phyloP scores from a whole-genome alignment of 2,113 vertebrate genomes.

The Caranx melampygus region DNA sequence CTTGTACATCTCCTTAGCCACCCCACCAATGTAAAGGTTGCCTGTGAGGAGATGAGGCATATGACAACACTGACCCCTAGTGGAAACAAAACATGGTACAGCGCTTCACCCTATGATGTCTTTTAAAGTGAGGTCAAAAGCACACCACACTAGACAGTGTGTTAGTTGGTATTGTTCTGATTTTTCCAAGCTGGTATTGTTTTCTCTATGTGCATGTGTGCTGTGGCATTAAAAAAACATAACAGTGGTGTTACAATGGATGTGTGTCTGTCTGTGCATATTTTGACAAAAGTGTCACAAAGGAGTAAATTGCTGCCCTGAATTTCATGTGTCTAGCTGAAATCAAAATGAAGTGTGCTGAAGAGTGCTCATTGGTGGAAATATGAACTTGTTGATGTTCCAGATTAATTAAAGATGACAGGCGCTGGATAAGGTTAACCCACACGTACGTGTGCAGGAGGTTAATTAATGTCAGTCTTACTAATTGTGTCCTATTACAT shows the following conservation, averaged over 20 bases:
- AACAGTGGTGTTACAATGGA: too few species aligned
- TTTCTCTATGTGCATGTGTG: too few species aligned
- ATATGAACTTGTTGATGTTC: too few species aligned
- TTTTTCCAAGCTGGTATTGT: not conserved
- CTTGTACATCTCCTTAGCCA: conserved; percentile 95
- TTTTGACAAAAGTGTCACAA: too few species aligned
- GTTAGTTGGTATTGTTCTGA: not conserved
- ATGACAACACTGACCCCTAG: conserved; percentile 73
- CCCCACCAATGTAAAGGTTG: conserved; percentile 93
- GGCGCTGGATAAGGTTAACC: not conserved
- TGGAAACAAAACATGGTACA: conserved; percentile 39
- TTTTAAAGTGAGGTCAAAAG: not conserved
- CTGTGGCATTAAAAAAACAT: too few species aligned
- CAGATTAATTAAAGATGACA: not conserved
- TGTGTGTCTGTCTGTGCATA: too few species aligned
- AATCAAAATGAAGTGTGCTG: too few species aligned
- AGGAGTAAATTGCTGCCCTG: too few species aligned
- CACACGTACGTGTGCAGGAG: not conserved
- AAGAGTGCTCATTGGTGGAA: too few species aligned
- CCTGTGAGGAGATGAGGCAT: conserved; percentile 78
- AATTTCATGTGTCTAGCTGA: too few species aligned
- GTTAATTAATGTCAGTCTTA: not conserved
- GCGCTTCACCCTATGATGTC: not conserved
- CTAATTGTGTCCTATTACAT: not conserved
- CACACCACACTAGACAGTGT: too few species aligned